A percentile compares a stretch with the other conserved stretches of the same genome.
phyloP scores from a whole-genome alignment of 2,797 vertebrate species.

The Anabas testudineus region DNA sequence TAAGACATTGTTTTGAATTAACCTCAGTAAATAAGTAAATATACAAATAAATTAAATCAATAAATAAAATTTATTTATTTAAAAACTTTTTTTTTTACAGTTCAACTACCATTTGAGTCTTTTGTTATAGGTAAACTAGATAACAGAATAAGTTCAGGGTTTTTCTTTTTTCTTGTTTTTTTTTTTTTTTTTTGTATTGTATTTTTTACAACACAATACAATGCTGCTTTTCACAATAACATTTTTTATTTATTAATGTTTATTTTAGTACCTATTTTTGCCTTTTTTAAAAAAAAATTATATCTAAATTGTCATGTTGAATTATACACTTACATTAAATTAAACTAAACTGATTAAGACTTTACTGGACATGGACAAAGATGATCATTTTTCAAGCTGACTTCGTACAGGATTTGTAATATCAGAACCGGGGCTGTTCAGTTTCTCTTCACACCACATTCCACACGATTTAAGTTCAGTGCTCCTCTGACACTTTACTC shows the following conservation, averaged over 20 bases:
- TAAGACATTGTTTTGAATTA: background rate
- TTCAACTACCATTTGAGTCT: too few relatives aligned
- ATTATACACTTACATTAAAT: background rate
- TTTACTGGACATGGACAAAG: background rate
- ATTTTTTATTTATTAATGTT: background rate
- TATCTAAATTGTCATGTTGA: background rate
- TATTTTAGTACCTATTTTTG: too few relatives aligned
- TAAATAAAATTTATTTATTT: too few relatives aligned
- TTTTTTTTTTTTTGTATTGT: background rate
- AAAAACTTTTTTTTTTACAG: too few relatives aligned
- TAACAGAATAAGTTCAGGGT: background rate
- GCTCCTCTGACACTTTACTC: conserved; percentile 12
- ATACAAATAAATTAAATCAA: background rate
- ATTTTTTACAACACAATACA: background rate
- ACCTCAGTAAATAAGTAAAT: too few relatives aligned
- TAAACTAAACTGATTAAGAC: background rate
- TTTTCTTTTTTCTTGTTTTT: background rate
- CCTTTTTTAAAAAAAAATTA: background rate
- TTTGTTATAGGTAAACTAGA: too few relatives aligned
- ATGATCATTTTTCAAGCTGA: background rate
- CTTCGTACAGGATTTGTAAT: background rate
- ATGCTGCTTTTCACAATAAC: background rate
- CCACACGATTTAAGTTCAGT: conserved; percentile 21
- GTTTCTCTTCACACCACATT: conserved; percentile 12
- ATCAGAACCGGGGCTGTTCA: conserved; percentile 4